These are phyloP conservation scores for Subacronicta megacephala DNA, from an alignment of 2,888 invertebrate species.

Conservation along the genomic window DNA sequence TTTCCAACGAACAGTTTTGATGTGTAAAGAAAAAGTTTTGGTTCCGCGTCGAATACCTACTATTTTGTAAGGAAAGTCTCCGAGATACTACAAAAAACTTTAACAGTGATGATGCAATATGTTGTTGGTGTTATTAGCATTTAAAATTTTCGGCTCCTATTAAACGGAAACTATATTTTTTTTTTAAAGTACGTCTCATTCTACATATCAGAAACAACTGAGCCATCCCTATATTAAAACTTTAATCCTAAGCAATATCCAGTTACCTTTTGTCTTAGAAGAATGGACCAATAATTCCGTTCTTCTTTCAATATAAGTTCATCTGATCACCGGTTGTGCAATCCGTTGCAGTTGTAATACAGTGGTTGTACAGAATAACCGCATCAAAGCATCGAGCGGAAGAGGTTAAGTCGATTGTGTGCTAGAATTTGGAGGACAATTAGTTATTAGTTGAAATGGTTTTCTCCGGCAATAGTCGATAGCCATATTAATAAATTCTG, in stretches of 20 bases:
- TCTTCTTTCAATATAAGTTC: conserved; percentile 28
- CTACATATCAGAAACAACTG: not conserved
- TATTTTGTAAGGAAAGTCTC: too few relatives aligned
- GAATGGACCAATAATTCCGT: conserved; percentile 37
- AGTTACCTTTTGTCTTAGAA: conserved; percentile 32
- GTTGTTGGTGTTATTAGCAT: too few relatives aligned
- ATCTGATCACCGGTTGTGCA: conserved; percentile 40
- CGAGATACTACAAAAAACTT: too few relatives aligned
- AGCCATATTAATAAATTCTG: not conserved
- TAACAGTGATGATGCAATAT: too few relatives aligned
- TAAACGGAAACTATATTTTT: too few relatives aligned
- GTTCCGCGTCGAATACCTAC: too few relatives aligned
- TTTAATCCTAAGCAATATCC: conserved; percentile 34
- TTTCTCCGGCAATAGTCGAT: not conserved
- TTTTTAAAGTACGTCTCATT: too few relatives aligned
- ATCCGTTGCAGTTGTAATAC: too few relatives aligned
- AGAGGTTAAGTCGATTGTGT: not conserved
- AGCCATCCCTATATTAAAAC: not conserved
- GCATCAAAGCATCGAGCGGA: too few relatives aligned
- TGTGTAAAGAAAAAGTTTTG: too few relatives aligned
- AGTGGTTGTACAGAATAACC: too few relatives aligned
- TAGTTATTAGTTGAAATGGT: conserved; percentile 6
- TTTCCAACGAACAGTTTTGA: conserved; percentile 16
- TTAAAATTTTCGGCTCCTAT: too few relatives aligned
- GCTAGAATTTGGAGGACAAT: conserved; percentile 19